Percentiles rank a stretch among this genome's conserved stretches.
Evolutionary conservation across 2,888 invertebrate genomes (phyloP).

Genomic region (Pristionchus fissidentatus): DNA sequence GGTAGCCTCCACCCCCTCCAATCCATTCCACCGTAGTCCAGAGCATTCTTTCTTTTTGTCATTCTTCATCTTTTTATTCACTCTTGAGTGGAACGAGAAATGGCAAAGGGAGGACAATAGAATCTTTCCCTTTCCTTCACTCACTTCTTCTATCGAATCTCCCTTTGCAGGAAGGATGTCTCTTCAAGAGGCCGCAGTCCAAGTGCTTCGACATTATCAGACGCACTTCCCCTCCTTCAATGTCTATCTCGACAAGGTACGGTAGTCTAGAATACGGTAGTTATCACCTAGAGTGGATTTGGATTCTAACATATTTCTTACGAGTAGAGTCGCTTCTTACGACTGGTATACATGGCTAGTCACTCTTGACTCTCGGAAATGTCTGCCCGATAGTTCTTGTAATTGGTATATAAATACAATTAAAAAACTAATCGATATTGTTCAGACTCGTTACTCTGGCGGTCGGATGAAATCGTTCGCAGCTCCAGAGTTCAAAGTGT

Average conservation of each 20-base stretch:
- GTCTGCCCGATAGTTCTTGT: too few relatives aligned
- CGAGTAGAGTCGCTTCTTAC: not conserved
- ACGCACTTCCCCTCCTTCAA: constrained; percentile 96
- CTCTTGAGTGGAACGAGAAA: constrained; percentile 56
- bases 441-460: constrained; percentile 54
- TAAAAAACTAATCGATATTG: not conserved
- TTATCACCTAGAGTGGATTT: not conserved
- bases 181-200: constrained; percentile 94
- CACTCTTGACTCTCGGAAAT: too few relatives aligned
- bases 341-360: not conserved
- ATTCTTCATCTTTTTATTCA: constrained; percentile 35
- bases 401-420: too few relatives aligned
- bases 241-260: constrained; percentile 86
- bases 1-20: not conserved
- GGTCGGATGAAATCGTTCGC: constrained; percentile 49
- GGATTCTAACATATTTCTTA: not conserved
- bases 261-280: not conserved
- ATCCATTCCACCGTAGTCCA: constrained; percentile 47
- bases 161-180: constrained; percentile 80
- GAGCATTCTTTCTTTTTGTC: constrained; percentile 35
- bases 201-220: constrained; percentile 94
- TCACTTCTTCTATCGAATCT: constrained; percentile 48
- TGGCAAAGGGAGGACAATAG: constrained; percentile 59
- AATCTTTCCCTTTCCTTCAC: constrained; percentile 55
- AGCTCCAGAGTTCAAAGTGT: constrained; percentile 87